Conservation (phyloP, 2,888 invertebrate genomes). For the Xylocampa areola region DNA sequence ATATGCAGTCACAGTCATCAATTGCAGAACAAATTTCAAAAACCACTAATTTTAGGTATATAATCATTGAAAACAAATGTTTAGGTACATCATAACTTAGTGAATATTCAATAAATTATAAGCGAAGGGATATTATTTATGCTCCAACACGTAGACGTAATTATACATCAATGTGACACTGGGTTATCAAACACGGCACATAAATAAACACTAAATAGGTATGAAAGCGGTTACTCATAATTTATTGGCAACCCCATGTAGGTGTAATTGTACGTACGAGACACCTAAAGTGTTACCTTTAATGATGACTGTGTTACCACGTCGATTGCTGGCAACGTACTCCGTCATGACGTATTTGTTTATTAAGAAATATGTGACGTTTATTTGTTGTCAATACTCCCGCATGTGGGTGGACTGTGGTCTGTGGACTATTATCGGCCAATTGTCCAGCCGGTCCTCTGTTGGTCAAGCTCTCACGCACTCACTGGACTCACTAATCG, state of each 20-base stretch:
- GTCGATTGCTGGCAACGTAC: conserved; percentile 46
- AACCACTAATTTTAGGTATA: conserved; percentile 16
- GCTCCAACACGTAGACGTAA: conserved; percentile 47
- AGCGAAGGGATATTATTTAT: conserved; percentile 32
- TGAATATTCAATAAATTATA: conserved; percentile 39
- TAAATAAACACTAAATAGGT: conserved; percentile 50
- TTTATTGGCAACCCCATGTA: conserved; percentile 40
- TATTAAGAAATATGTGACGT: conserved; percentile 88
- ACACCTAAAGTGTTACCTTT: conserved; percentile 24
- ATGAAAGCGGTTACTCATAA: conserved; percentile 42
- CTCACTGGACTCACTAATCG: conserved; percentile 65
- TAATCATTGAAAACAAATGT: conserved; percentile 38
- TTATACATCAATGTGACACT: conserved; percentile 45
- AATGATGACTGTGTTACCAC: conserved; percentile 27
- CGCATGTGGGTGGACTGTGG: conserved; percentile 86
- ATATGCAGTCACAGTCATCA: conserved; percentile 19
- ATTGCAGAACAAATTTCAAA: conserved; percentile 18
- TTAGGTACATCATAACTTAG: conserved; percentile 26
- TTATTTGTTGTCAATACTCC: conserved; percentile 88
- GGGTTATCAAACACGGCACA: conserved; percentile 47
- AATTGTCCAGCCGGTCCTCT: conserved; percentile 74
- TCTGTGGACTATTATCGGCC: conserved; percentile 78
- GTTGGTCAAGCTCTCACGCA: conserved; percentile 69
- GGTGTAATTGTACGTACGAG: conserved; percentile 28
- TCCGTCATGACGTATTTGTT: conserved; percentile 68